phyloP scores from a whole-genome alignment of 1,140 invertebrate genomes.

The Harlomillsia oculata region DNA sequence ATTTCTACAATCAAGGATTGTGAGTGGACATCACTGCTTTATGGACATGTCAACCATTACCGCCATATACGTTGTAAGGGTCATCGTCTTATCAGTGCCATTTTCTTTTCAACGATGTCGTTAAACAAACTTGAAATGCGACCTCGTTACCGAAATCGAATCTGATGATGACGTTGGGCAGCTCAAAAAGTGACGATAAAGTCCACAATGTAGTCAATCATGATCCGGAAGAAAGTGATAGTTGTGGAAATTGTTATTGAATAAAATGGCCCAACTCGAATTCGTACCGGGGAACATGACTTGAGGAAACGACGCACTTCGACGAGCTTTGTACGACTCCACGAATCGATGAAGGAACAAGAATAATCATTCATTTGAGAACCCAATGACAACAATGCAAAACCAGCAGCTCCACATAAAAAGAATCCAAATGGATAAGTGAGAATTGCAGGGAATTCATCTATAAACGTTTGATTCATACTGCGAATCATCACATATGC shows the following conservation, averaged over 20 bases:
- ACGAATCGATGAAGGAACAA: constrained; percentile 11
- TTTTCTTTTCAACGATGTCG: too few relatives aligned
- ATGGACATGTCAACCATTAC: constrained; percentile 5
- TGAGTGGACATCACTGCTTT: constrained; percentile 39
- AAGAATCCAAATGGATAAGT: constrained; percentile 7
- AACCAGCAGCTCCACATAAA: neutral
- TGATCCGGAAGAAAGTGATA: constrained; percentile 11
- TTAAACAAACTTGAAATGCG: too few relatives aligned
- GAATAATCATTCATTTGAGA: neutral
- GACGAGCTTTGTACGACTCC: constrained; percentile 8
- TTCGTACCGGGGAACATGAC: neutral
- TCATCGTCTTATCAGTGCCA: too few relatives aligned
- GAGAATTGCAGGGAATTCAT: constrained; percentile 11
- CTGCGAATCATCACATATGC: constrained; percentile 11
- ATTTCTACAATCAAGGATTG: constrained; percentile 38
- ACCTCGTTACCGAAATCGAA: too few relatives aligned
- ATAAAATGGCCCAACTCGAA: constrained; percentile 8
- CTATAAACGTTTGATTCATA: constrained; percentile 7
- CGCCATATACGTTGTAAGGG: neutral
- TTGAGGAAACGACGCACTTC: constrained; percentile 5
- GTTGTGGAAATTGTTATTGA: constrained; percentile 9
- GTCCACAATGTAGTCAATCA: constrained; percentile 13
- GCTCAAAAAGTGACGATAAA: constrained; percentile 19
- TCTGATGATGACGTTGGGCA: too few relatives aligned
- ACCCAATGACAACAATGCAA: neutral